These are phyloP conservation scores for Torymus texanus DNA, from an alignment of 2,888 invertebrate genomes.

Conservation along the genomic window DNA sequence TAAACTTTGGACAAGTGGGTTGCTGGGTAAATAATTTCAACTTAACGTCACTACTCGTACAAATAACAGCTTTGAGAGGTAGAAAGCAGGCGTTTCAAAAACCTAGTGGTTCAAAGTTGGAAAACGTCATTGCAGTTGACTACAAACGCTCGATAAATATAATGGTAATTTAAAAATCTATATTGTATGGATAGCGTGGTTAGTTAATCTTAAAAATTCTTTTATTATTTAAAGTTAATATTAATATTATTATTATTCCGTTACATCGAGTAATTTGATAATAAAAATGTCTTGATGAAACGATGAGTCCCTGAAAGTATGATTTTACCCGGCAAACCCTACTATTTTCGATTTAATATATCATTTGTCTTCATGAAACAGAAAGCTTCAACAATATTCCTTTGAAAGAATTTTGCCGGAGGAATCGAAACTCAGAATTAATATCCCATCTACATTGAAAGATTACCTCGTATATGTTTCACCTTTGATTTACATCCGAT, in stretches of 20 bases:
- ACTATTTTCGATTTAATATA: slow-evolving; percentile 6
- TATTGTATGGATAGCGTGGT: no score
- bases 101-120: no score
- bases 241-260: no score
- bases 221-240: no score
- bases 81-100: no score
- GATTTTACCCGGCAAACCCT: neutral
- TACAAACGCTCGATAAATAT: no score
- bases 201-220: no score
- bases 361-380: slow-evolving; percentile 30
- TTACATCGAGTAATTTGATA: no score
- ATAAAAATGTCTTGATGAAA: no score
- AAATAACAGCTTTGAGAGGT: slow-evolving; percentile 11
- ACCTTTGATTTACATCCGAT: neutral
- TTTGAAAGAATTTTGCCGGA: neutral
- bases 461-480: neutral
- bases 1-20: slow-evolving; percentile 5
- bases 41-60: slow-evolving; percentile 24
- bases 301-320: neutral
- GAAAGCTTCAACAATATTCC: slow-evolving; percentile 12
- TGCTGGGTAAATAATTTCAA: slow-evolving; percentile 21
- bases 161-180: no score
- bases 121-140: no score
- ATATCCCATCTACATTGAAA: slow-evolving; percentile 14
- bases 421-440: neutral